Base-by-base conservation (phyloP, 2,888 invertebrate genomes). In the Thelaira solivaga region DNA sequence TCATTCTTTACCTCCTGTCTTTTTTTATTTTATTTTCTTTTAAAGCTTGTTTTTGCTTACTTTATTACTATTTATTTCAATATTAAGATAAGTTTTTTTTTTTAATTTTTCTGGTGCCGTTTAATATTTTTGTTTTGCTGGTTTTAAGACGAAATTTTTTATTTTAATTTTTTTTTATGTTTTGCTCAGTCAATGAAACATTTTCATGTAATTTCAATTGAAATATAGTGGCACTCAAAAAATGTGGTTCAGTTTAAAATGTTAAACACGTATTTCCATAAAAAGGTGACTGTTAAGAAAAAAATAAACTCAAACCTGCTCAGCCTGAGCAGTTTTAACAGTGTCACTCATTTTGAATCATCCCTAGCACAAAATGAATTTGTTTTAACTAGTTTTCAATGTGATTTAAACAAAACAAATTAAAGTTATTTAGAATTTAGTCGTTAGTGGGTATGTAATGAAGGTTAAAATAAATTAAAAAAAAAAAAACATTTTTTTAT, bases 241-340 rank as follows among this genome's bases (percentile, higher is more conserved):
- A 20, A 77, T 57, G 36, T 77, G 49, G 68, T 47, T 73, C 62
- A 77, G 10, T 68, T 77, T 49, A 36, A 62, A 72, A 77, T 76
- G 39, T 43, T 47, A 43, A 31, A 57, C 72, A 77, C 77, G 72
- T 73, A 62, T 73, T 57, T 36, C 47, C 69, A 57, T 62, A 53
- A 29, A 45, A n/a, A 16, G 24, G 11, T 13, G 31, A 10, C 24
- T 39, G n/a, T n/a, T n/a, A n/a, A n/a, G n/a, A n/a, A 18, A 43
- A 67, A 31, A 55, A 45, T 26, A 36, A 49, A 49, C 26, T 31
- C 65, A 51, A n/a, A n/a, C n/a, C n/a, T n/a, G n/a, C n/a, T n/a
- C n/a, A n/a, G n/a, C n/a, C n/a, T n/a, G n/a, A n/a, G 13, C 26
- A 26, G 20, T 20, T 26, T 36, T 39, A 55, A 51, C 39, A 39